Evolutionary conservation across 2,113 vertebrate genomes (phyloP).

Genomic region (Neotoma lepida): DNA sequence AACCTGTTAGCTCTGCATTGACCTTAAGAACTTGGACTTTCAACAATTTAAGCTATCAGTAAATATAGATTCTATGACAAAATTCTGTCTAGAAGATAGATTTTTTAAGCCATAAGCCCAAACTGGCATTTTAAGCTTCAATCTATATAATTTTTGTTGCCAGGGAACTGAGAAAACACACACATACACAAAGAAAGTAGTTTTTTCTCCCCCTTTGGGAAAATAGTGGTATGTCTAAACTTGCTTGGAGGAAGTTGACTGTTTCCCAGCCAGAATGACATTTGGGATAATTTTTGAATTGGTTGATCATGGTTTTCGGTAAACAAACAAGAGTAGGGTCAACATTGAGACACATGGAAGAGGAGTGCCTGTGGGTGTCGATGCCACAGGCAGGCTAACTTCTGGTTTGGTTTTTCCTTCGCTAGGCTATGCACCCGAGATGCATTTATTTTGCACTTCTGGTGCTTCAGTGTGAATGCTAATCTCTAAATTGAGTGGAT

Average conservation of each 20-base stretch:
- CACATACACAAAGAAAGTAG: neutral
- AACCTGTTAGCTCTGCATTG: neutral
- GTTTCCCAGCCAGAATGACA: conserved; percentile 22
- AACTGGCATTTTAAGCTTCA: conserved; percentile 42
- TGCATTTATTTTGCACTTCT: conserved; percentile 1
- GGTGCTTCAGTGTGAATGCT: neutral
- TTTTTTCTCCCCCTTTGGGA: conserved; percentile 52
- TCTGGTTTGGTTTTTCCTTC: neutral
- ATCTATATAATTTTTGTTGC: conserved; percentile 58
- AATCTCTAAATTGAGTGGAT: neutral
- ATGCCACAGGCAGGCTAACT: neutral
- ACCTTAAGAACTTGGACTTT: conserved; percentile 42
- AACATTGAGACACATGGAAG: neutral
- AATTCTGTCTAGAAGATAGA: conserved; percentile 34
- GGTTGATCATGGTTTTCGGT: conserved; percentile 38
- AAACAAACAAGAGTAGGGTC: conserved; percentile 40
- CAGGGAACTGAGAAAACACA: conserved; percentile 34
- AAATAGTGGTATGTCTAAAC: conserved; percentile 35
- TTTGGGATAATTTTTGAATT: conserved; percentile 61
- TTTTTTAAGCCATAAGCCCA: neutral
- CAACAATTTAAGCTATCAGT: conserved; percentile 36
- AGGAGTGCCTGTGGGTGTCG: neutral
- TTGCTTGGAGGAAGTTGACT: conserved; percentile 64
- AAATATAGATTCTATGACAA: neutral
- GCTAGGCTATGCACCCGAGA: neutral